Percentiles rank a stretch among this genome's conserved stretches.
These are phyloP conservation scores for Drosophila nigrodunni DNA, from an alignment of 1,140 invertebrate species.

Conservation along the genomic window DNA sequence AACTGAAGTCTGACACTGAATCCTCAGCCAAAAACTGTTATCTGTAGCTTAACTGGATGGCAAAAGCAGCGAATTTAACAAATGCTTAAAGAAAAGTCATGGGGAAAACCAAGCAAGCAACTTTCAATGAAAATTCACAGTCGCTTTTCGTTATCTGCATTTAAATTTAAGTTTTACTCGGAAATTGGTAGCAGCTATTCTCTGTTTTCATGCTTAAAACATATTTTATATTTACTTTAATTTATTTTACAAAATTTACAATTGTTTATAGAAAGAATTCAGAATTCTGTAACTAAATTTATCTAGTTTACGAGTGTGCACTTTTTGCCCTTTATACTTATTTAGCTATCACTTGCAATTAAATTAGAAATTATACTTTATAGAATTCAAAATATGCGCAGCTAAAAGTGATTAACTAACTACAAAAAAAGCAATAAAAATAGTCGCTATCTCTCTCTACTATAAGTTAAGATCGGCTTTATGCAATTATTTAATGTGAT, in stretches of 20 bases:
- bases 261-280: not conserved
- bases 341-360: conserved; percentile 13
- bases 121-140: not conserved
- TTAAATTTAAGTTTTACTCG: conserved; percentile 3
- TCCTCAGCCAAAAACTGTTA: conserved; percentile 8
- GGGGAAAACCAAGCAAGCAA: conserved; percentile 19
- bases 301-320: conserved; percentile 15
- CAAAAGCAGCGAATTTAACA: conserved; percentile 42
- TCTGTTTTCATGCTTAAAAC: not conserved
- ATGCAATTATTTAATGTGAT: conserved; percentile 60
- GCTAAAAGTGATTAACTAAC: not conserved
- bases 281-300: conserved; percentile 11
- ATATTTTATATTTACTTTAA: not conserved
- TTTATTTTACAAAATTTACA: not conserved
- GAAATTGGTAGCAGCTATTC: not conserved
- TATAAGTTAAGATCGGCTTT: conserved; percentile 36
- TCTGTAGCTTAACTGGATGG: conserved; percentile 19
- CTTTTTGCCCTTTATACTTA: conserved; percentile 18
- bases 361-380: conserved; percentile 17
- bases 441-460: conserved; percentile 10
- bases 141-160: conserved; percentile 13
- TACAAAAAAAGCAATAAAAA: not conserved
- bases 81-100: conserved; percentile 18
- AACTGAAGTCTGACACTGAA: conserved; percentile 40
- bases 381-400: conserved; percentile 5